Evolutionary conservation across 2,113 vertebrate species (phyloP), one percentile per base, ranked within the genome.

Genomic region (Rallus limicola): DNA sequence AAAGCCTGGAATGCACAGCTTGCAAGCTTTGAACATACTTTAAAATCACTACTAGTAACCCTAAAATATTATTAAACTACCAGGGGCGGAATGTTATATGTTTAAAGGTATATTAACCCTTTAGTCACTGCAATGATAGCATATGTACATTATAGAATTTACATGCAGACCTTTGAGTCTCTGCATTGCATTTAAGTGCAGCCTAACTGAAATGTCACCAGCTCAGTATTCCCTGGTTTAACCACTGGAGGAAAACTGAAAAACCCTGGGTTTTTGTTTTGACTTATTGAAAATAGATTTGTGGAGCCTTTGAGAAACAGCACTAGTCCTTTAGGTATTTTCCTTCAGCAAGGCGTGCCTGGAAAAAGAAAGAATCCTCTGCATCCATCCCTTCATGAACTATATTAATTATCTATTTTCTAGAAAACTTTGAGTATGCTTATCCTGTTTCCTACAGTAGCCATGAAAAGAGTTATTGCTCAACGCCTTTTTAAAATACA

Each of bases 31-130:
- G 79, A 97, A 92, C 17, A 15, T 78, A 84, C 93, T 97, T 96
- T 86, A 94, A 95, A 97, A 92, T 72, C 87, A 93, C 82, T 88
- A 92, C 70, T 93, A 65, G 76, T 90, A 97, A 97, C 95, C 86
- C 93, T 97, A 95, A 97, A 97, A 96, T 97, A 96, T 96, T 95
- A 96, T 96, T 84, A 97, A 82, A 93, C 69, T 94, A 93, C 71
- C 84, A 96, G 77, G 75, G 84, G 93, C 77, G 23, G 42, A 89
- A 87, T 10, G 94, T n/a, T 14, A 77, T 52, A 68, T 26, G 38
- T 80, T 86, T 85, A 84, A 92, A 92, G 33, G 20, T 38, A 7
- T 44, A 21, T 83, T 96, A 96, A 89, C 77, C 34, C 67, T 60
- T 93, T 34, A 71, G 34, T 23, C 33, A 34, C 46, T 50, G 26